phyloP scores from a whole-genome alignment of 1,140 invertebrate genomes.

The Rhopalosiphum padi region DNA sequence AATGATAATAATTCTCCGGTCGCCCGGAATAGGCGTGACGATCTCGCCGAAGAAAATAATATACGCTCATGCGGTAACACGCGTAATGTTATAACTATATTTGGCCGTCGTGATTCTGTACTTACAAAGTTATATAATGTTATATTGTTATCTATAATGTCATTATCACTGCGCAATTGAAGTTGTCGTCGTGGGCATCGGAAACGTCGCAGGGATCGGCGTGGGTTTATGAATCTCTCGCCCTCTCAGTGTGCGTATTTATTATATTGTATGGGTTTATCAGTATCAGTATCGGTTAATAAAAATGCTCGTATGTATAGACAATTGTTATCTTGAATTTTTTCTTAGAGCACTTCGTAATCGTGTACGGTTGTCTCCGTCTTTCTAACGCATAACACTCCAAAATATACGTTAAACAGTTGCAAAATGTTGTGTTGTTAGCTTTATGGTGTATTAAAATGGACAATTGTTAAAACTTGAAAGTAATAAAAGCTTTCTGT shows the following conservation, averaged over 20 bases:
- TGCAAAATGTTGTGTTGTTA: too few species aligned
- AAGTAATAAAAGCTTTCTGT: too few species aligned
- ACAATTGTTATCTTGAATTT: not conserved
- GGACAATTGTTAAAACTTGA: too few species aligned
- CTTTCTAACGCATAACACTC: not conserved
- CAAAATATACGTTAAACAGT: not conserved
- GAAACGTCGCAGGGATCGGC: not conserved
- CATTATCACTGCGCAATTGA: not conserved
- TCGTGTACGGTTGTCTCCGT: too few species aligned
- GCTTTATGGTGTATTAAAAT: too few species aligned
- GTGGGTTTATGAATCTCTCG: too few species aligned
- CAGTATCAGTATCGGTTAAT: not conserved
- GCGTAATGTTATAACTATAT: not conserved
- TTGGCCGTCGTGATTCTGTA: not conserved
- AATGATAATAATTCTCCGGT: not conserved
- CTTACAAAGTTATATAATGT: constrained; percentile 1
- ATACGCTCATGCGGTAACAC: not conserved
- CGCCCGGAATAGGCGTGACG: constrained; percentile 11
- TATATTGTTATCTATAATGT: not conserved
- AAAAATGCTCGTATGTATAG: not conserved
- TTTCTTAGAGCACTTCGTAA: too few species aligned
- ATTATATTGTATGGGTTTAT: not conserved
- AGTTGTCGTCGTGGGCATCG: not conserved
- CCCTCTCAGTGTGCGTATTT: too few species aligned
- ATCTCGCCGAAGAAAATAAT: not conserved